Percentiles rank a stretch among this genome's conserved stretches.
These are phyloP conservation scores for Ivindomyrus marchei DNA, from an alignment of 2,113 vertebrate genomes.

Conservation along the genomic window DNA sequence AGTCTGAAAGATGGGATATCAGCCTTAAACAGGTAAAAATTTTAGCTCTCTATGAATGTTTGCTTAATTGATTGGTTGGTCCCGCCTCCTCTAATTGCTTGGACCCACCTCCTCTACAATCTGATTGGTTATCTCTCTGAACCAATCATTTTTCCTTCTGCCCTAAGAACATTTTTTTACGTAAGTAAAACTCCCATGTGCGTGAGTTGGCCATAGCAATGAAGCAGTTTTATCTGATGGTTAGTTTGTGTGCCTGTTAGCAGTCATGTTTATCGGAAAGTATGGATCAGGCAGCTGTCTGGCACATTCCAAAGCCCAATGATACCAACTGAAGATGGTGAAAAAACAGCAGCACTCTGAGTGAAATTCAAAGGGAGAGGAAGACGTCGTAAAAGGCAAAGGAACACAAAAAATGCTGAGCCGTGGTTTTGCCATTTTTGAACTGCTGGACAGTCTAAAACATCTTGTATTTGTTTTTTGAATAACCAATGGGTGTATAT, in stretches of 20 bases:
- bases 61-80: no score
- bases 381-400: background rate
- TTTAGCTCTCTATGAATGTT: background rate
- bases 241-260: conserved; percentile 38
- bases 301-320: conserved; percentile 9
- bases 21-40: background rate
- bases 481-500: background rate
- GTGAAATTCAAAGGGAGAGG: background rate
- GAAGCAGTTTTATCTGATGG: conserved; percentile 28
- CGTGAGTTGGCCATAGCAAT: conserved; percentile 42
- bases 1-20: background rate
- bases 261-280: conserved; percentile 36
- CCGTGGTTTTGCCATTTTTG: background rate
- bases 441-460: background rate
- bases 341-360: background rate
- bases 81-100: no score
- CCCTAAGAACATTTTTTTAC: no score
- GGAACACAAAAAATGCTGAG: background rate
- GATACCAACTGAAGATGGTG: background rate
- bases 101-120: no score
- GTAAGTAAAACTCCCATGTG: no score
- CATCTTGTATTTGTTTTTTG: background rate
- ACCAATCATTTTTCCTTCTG: no score
- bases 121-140: no score
- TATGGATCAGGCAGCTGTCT: conserved; percentile 32